A percentile compares a stretch with the other conserved stretches of the same genome.
Conservation (phyloP, 2,797 vertebrate genomes). For the Calcarius lapponicus region DNA sequence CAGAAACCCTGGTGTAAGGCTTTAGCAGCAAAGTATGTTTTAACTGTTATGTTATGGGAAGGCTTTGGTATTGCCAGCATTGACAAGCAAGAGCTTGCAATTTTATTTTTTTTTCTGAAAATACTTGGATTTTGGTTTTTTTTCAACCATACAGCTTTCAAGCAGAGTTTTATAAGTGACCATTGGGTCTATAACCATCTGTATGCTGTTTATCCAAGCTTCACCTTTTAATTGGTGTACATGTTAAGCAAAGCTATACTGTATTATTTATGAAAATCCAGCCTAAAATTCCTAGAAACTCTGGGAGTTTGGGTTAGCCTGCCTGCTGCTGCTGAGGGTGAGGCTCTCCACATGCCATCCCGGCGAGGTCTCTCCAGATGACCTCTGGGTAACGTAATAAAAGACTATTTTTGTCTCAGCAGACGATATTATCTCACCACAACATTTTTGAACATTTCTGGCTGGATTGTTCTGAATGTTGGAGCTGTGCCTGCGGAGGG, state of each 20-base stretch:
- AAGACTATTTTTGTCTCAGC: not conserved
- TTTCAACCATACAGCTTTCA: not conserved
- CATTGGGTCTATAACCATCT: rapidly evolving
- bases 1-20: not conserved
- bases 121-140: not conserved
- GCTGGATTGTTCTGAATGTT: constrained; percentile 22
- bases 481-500: constrained; percentile 39
- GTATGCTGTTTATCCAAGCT: not conserved
- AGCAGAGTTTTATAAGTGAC: not conserved
- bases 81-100: not conserved
- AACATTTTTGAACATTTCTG: constrained; percentile 1
- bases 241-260: rapidly evolving
- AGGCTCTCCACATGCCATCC: not conserved
- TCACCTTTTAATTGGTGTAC: not conserved
- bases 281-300: not conserved
- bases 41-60: not conserved
- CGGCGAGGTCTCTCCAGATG: not conserved
- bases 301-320: rapidly evolving
- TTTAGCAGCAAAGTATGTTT: not conserved
- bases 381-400: not conserved
- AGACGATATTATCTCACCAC: constrained; percentile 51
- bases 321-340: not conserved
- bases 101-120: not conserved
- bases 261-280: not conserved
- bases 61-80: not conserved